Evolutionary conservation across 1,140 invertebrate genomes (phyloP), one percentile per base, ranked within the genome.

Genomic region (Trissolcus basalis): DNA sequence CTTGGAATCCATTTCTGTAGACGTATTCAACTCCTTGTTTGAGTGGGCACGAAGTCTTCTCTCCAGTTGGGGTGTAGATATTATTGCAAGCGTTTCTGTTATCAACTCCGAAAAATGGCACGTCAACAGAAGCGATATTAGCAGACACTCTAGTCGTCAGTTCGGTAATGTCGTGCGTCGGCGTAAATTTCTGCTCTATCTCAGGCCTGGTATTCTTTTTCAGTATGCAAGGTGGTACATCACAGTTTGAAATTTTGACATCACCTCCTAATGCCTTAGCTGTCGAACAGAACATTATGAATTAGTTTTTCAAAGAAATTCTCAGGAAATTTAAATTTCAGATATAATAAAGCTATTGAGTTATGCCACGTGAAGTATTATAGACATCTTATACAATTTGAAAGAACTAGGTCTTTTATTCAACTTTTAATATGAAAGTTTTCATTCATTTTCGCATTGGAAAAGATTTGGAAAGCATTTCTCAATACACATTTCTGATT

Each of bases 21-120:
- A 90, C 41, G 63, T 95, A 95, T 32, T 90, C 89, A 44, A 84
- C 85, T 11, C 91, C 92, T 1, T 90, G 89, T 68, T 92, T 91
- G 32, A 95, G 81, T 0, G 94, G 92, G 74, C 94, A 95, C 0
- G 86, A 82, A 0, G 88, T 90, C 80, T 91, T 89, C 1, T 82
- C 90, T 6, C 89, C 91, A 71, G 91, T 81, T 43, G 83, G 74
- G 56, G 89, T 83, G 74, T 86, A 93, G 32, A 95, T 87, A 63
- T 92, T 91, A 43, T 89, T 84, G 77, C 94, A 95, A 2, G 93
- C 91, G 39, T 90, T 88, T 3, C 88, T 90, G n/a, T 92, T 92
- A 75, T 95, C 93, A 0, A 94, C 93, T 27, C 94, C 94, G 6
- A 94, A 84, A 81, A 94, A 95, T 0, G 94, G 94, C 54, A 95